Evolutionary conservation across 2,797 vertebrate species (phyloP), one percentile per base, ranked within the genome.

Genomic region (Rhynchotus rufescens): DNA sequence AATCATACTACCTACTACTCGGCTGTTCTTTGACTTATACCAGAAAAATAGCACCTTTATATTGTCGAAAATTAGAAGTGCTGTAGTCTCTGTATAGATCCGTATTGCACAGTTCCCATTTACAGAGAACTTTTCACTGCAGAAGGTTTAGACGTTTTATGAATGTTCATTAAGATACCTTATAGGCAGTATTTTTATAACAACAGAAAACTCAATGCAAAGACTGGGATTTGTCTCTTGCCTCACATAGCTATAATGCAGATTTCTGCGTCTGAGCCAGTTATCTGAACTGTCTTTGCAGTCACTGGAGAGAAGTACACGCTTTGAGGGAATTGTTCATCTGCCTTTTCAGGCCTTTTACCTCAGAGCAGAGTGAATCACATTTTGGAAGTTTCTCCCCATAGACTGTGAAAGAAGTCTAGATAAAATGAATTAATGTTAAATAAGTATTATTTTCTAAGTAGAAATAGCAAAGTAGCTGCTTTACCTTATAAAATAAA

Each of bases 401-500:
- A 56, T 19, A 7, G 38, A 0, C 34, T 66, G 9, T 71, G 78
- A 57, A 57, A 10, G 25, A 57, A 75, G 13, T 52, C 25, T 71
- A 51, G 44, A 66, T 26, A 59, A 54, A 54, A 52, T 52, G 28
- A 54, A 30, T 54, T 54, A 82, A 59, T 57, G 47, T 57, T 66
- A 62, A 71, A 34, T 52, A 68, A 67, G 21, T 56, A 17, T 74
- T 47, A 11, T 49, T 20, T 16, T 14, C 57, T 23, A 49, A 65
- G 28, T 21, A 17, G 12, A 40, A 67, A 60, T 28, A 66, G 30
- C 13, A 20, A 52, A 7, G 28, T 49, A 62, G 47, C 69, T 67
- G 30, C 11, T 40, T 36, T 96, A 98, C 98, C 96, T 97, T 98
- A 59, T 91, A 94, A 76, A 98, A 98, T 96, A 98, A 97, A 19